Conservation (phyloP, 2,888 invertebrate genomes). For the Orthosia gothica region DNA sequence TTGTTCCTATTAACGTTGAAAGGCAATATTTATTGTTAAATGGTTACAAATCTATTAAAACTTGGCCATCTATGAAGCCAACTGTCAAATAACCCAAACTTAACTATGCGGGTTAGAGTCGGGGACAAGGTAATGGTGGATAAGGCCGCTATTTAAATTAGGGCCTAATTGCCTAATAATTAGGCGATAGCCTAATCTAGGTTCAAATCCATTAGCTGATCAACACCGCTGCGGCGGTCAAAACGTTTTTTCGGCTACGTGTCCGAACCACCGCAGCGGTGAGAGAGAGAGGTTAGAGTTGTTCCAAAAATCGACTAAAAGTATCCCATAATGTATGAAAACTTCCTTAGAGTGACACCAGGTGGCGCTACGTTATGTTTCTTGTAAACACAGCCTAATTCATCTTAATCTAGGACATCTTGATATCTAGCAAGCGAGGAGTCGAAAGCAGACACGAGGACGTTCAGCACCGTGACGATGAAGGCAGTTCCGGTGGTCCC, state of each 20-base stretch:
- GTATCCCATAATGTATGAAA: too few species aligned
- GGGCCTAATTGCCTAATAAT: neutral
- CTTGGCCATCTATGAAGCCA: neutral
- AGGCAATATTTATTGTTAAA: conserved; percentile 1
- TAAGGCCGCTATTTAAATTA: neutral
- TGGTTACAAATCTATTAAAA: neutral
- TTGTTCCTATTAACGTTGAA: conserved; percentile 23
- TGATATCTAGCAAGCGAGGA: conserved; percentile 92
- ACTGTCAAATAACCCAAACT: neutral
- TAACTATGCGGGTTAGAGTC: conserved; percentile 23
- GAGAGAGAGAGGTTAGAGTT: too few species aligned
- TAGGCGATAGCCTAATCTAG: neutral
- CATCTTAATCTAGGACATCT: conserved; percentile 74
- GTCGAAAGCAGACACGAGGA: conserved; percentile 95
- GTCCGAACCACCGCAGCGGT: too few species aligned
- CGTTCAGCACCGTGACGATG: conserved; percentile 94
- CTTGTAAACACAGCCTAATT: neutral
- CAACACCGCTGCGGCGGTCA: too few species aligned
- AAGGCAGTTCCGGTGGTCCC: conserved; percentile 94
- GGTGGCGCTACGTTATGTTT: too few species aligned
- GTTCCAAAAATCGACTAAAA: too few species aligned
- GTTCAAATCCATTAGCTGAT: too few species aligned
- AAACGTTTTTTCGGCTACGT: too few species aligned
- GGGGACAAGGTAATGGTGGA: too few species aligned
- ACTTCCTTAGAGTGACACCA: too few species aligned